phyloP scores from a whole-genome alignment of 2,797 vertebrate genomes.

The Avahi laniger region DNA sequence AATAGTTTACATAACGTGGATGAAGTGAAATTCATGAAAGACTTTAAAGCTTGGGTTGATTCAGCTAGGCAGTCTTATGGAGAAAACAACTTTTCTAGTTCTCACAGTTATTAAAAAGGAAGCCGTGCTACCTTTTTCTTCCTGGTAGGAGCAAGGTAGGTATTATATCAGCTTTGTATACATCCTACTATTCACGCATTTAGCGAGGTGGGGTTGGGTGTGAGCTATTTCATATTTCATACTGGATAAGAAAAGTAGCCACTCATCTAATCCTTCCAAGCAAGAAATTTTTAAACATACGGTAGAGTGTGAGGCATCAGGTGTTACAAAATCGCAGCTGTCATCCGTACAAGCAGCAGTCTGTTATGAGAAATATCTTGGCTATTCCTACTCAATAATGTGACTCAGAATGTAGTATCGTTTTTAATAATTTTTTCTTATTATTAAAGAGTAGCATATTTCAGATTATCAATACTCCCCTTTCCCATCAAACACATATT shows the following conservation, averaged over 20 bases:
- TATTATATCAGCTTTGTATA: neutral
- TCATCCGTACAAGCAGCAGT: neutral
- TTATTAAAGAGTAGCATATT: neutral
- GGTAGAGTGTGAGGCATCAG: neutral
- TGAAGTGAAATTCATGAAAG: neutral
- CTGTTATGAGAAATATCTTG: neutral
- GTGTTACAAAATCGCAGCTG: slow-evolving; percentile 57
- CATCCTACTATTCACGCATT: neutral
- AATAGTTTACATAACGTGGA: neutral
- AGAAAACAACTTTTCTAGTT: slow-evolving; percentile 2
- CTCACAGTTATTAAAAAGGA: neutral
- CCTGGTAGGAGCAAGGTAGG: neutral
- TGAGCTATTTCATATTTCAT: neutral
- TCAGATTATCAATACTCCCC: neutral
- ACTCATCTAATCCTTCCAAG: slow-evolving; percentile 48
- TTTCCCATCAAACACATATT: neutral
- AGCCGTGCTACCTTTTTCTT: neutral
- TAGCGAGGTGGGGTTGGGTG: neutral
- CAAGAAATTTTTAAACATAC: slow-evolving; percentile 49
- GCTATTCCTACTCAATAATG: neutral
- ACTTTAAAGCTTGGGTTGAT: neutral
- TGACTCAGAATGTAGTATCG: neutral
- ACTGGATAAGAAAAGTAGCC: slow-evolving; percentile 9
- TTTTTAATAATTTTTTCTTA: neutral
- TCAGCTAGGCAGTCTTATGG: neutral